Percentiles rank a stretch among this genome's conserved stretches.
These are phyloP conservation scores for Otus scops DNA, from an alignment of 2,797 vertebrate species.

Conservation along the genomic window DNA sequence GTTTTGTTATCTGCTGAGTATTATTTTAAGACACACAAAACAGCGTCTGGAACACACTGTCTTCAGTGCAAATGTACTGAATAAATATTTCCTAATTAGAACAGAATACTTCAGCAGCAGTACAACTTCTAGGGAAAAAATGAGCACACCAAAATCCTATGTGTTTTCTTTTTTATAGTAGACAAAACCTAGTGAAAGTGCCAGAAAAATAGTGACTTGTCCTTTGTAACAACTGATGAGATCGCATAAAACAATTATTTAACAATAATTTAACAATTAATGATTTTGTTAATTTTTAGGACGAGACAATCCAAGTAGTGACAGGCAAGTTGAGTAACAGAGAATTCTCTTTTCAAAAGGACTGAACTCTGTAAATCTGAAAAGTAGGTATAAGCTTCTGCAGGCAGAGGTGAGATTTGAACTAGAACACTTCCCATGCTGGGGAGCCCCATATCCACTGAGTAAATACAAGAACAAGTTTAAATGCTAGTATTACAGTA, in stretches of 20 bases:
- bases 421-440: neutral
- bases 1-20: neutral
- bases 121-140: neutral
- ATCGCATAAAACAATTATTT: neutral
- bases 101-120: neutral
- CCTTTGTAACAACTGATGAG: neutral
- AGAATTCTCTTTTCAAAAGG: neutral
- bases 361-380: neutral
- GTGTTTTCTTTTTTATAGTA: neutral
- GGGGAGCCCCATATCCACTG: fast-evolving
- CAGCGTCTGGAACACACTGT: neutral
- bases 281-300: neutral
- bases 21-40: neutral
- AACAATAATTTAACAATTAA: neutral
- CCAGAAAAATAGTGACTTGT: neutral
- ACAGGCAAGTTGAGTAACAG: neutral
- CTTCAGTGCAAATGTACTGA: neutral
- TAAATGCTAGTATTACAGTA: neutral
- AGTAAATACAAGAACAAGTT: neutral
- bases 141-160: neutral
- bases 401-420: neutral
- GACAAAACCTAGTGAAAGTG: neutral
- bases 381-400: neutral
- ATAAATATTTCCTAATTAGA: constrained; percentile 11
- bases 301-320: neutral